Evolutionary conservation across 2,113 vertebrate species (phyloP), one percentile per base, ranked within the genome.

Genomic region (Pluvianellus socialis): DNA sequence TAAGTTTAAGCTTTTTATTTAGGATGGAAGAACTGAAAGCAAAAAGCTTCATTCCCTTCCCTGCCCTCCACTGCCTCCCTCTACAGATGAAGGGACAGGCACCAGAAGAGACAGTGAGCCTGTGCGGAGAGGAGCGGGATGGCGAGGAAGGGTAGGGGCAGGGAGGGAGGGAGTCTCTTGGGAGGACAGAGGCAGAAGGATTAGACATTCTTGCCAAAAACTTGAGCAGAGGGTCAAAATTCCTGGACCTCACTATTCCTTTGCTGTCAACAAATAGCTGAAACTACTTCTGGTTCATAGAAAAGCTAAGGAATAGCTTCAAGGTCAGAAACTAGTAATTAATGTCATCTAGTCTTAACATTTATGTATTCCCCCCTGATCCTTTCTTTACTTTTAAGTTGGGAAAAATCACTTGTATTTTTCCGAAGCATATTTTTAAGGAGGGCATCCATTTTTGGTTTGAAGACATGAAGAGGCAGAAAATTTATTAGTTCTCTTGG

Each of bases 61-160:
- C 2, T 7, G 45, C 26, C 33, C 7, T 30, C 22, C 3, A 4
- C n/a, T 0, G 0, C 22, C 12, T 38, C 26, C 19, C 0, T 0
- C 63, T 28, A 1, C 0, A 8, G 58, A 4, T 3, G 5, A 12
- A 38, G 7, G 9, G 22, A 14, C 1, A 2, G 49, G 49, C 22
- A 12, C 21, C 4, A 7, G 38, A 35, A 58, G 12, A 20, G 67
- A 73, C 87, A 75, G 33, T 0, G 33, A 83, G 86, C 79, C 22
- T 16, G 15, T 3, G 22, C 0, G 1, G 8, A n/a, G 30, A 14
- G 22, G 33, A 15, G n/a, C 1, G 5, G 40, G 55, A 4, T 22
- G 55, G 15, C 0, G 2, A 13, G 11, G 33, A 30, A 35, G 18
- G 32, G 30, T 2, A 35, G 44, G n/a, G 44, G 27, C 24, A 49